phyloP scores from a whole-genome alignment of 1,140 invertebrate genomes.

The Carposina sasakii region DNA sequence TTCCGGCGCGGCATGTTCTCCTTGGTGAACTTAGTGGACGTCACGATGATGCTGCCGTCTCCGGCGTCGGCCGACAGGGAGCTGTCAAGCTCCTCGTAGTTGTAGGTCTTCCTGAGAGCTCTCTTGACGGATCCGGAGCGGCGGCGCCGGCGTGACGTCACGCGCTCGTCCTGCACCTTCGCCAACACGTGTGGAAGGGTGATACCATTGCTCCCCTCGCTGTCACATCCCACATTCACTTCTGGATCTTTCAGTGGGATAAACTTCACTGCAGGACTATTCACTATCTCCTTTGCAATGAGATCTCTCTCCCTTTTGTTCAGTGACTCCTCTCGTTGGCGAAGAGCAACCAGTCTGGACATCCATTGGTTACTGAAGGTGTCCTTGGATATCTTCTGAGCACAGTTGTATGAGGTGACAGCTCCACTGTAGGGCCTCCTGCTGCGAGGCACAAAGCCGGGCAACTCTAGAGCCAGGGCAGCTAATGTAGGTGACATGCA shows the following conservation, averaged over 20 bases:
- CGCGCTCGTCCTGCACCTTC: slow-evolving; percentile 28
- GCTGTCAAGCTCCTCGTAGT: slow-evolving; percentile 71
- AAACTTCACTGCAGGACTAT: slow-evolving; percentile 43
- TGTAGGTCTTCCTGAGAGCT: slow-evolving; percentile 48
- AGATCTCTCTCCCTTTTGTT: slow-evolving; percentile 62
- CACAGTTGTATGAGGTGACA: slow-evolving; percentile 40
- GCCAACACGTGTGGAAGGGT: slow-evolving; percentile 59
- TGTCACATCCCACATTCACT: slow-evolving; percentile 10
- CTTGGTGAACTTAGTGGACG: slow-evolving; percentile 69
- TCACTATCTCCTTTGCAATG: slow-evolving; percentile 61
- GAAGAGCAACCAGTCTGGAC: slow-evolving; percentile 53
- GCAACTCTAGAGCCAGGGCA: slow-evolving; percentile 63
- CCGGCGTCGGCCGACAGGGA: slow-evolving; percentile 73
- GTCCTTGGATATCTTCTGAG: slow-evolving; percentile 58
- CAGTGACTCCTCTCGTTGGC: slow-evolving; percentile 60
- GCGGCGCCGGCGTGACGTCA: slow-evolving; percentile 40
- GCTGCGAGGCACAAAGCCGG: slow-evolving; percentile 62
- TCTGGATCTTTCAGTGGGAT: slow-evolving; percentile 29
- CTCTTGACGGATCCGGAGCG: slow-evolving; percentile 38
- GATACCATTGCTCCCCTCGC: slow-evolving; percentile 47
- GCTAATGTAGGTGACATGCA: slow-evolving; percentile 59
- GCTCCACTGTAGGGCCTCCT: slow-evolving; percentile 48
- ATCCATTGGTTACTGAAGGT: slow-evolving; percentile 67
- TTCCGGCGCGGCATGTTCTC: slow-evolving; percentile 61
- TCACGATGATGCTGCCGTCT: slow-evolving; percentile 71